These are phyloP conservation scores for Gerris buenoi DNA, from an alignment of 1,140 invertebrate species.

Conservation along the genomic window DNA sequence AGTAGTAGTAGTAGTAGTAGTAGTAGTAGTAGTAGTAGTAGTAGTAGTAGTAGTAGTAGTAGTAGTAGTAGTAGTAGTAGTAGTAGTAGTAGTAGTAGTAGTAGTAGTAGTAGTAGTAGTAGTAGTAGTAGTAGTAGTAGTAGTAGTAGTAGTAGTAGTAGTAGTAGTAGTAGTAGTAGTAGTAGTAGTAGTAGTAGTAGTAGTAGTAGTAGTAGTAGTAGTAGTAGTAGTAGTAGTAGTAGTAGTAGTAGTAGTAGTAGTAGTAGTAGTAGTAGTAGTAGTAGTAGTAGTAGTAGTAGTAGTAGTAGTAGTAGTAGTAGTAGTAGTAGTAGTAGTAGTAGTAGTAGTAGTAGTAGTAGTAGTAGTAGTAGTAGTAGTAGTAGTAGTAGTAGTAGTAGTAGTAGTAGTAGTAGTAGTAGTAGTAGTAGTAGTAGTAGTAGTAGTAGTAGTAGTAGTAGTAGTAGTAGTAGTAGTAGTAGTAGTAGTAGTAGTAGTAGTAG, in stretches of 20 bases:
- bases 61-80: slow-evolving; percentile 1
- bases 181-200: slow-evolving; percentile 1
- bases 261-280: slow-evolving; percentile 1
- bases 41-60: slow-evolving; percentile 1
- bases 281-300: slow-evolving; percentile 1
- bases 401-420: slow-evolving; percentile 1
- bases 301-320: slow-evolving; percentile 1
- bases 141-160: slow-evolving; percentile 1
- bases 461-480: slow-evolving; percentile 1
- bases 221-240: slow-evolving; percentile 1
- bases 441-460: slow-evolving; percentile 1
- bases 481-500: slow-evolving; percentile 1
- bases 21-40: slow-evolving; percentile 1
- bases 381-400: slow-evolving; percentile 1
- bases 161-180: slow-evolving; percentile 1
- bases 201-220: slow-evolving; percentile 1
- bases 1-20: slow-evolving; percentile 1
- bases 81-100: slow-evolving; percentile 1
- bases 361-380: slow-evolving; percentile 1
- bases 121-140: slow-evolving; percentile 1
- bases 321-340: slow-evolving; percentile 1
- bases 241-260: slow-evolving; percentile 1
- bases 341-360: slow-evolving; percentile 1
- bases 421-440: slow-evolving; percentile 1
- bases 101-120: slow-evolving; percentile 1